phyloP scores from a whole-genome alignment of 2,888 invertebrate species.

The Candidula unifasciata region DNA sequence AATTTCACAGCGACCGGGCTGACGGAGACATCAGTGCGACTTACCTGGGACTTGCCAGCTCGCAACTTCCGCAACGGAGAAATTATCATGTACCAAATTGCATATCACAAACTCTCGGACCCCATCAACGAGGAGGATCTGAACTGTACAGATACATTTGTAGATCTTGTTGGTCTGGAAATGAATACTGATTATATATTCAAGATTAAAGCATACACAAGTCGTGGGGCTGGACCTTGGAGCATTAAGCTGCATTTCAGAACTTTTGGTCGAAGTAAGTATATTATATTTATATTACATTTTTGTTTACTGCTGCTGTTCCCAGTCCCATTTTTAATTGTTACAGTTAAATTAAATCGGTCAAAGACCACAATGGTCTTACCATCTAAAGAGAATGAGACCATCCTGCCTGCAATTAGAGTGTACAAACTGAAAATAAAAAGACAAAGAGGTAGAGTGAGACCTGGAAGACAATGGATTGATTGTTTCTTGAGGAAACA shows the following conservation, averaged over 20 bases:
- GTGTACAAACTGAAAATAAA: no score
- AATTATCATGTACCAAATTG: conserved; percentile 93
- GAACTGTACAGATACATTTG: conserved; percentile 73
- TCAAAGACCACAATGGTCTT: no score
- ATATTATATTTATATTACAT: no score
- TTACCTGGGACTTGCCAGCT: conserved; percentile 83
- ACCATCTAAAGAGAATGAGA: no score
- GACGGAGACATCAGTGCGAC: conserved; percentile 82
- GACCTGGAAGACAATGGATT: no score
- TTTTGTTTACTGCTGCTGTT: no score
- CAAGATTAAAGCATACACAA: conserved; percentile 93
- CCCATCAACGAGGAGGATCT: conserved; percentile 77
- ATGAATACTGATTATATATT: conserved; percentile 96
- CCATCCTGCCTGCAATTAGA: no score
- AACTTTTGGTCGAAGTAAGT: conserved; percentile 72
- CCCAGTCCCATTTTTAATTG: no score
- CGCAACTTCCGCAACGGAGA: conserved; percentile 94
- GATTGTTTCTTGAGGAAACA: no score
- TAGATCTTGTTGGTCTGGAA: conserved; percentile 82
- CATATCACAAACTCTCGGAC: conserved; percentile 83
- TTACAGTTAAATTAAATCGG: no score
- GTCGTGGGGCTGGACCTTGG: conserved; percentile 92
- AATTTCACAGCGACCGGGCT: conserved; percentile 88
- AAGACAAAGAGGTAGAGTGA: no score
- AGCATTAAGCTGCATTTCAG: conserved; percentile 86